These are phyloP conservation scores for Latrodectus elegans DNA, from an alignment of 2,888 invertebrate genomes.

Conservation along the genomic window DNA sequence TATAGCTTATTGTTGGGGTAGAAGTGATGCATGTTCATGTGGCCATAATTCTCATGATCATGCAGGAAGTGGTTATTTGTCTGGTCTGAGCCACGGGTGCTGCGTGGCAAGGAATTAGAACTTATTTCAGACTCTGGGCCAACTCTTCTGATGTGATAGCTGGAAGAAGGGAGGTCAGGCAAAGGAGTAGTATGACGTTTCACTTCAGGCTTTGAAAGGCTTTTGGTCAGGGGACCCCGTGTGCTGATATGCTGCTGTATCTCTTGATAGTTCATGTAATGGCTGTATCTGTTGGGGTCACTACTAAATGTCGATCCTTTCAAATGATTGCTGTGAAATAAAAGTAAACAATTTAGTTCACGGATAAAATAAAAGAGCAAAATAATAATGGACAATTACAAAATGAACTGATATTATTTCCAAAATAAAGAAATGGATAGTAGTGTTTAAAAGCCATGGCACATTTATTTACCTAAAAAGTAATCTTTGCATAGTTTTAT, in stretches of 20 bases:
- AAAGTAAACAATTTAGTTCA: not conserved
- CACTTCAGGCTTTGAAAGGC: constrained; percentile 4
- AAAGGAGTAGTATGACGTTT: constrained; percentile 9
- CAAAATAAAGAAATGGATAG: not conserved
- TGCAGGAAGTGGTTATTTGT: constrained; percentile 7
- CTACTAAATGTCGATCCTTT: constrained; percentile 71
- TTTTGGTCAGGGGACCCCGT: constrained; percentile 37
- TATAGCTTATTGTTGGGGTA: constrained; percentile 44
- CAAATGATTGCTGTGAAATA: constrained; percentile 6
- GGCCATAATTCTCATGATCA: constrained; percentile 48
- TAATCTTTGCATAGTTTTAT: no score
- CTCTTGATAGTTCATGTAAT: constrained; percentile 90
- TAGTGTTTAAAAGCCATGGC: not conserved
- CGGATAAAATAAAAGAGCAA: not conserved
- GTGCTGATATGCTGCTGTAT: constrained; percentile 82
- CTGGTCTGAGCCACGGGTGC: constrained; percentile 25
- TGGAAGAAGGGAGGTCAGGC: not conserved
- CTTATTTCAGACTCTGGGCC: constrained; percentile 38
- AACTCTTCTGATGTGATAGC: not conserved
- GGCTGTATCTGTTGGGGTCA: constrained; percentile 79
- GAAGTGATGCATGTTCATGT: constrained; percentile 45
- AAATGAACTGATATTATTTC: not conserved
- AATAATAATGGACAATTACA: not conserved
- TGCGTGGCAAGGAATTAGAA: constrained; percentile 62
- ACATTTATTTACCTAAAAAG: no score